phyloP scores from a whole-genome alignment of 2,113 vertebrate species.

The Tauraco erythrolophus region DNA sequence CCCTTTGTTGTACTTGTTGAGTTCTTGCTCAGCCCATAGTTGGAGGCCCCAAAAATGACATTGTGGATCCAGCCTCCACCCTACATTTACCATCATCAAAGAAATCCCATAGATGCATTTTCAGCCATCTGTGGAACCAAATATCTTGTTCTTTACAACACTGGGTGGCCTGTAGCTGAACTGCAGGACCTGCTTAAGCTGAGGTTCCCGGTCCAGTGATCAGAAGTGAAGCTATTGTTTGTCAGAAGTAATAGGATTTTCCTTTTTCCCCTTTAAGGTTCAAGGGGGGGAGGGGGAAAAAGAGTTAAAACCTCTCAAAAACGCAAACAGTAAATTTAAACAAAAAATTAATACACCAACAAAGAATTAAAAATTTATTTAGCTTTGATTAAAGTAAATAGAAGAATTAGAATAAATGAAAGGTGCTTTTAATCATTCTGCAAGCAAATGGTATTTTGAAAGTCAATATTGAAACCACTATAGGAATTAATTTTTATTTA shows the following conservation, averaged over 20 bases:
- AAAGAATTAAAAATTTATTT: conserved; percentile 41
- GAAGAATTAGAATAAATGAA: conserved; percentile 21
- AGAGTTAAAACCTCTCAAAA: neutral
- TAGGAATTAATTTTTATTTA: conserved; percentile 18
- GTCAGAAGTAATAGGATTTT: conserved; percentile 3
- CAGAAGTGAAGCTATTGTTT: neutral
- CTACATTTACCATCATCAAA: neutral
- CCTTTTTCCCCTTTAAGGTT: neutral
- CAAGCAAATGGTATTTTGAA: conserved; percentile 20
- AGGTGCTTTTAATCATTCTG: neutral
- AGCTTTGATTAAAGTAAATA: conserved; percentile 26
- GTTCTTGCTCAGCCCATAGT: neutral
- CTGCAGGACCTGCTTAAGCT: neutral
- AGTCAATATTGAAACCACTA: conserved; percentile 38
- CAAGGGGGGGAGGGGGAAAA: too few species aligned
- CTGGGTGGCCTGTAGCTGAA: neutral
- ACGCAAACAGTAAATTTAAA: conserved; percentile 17
- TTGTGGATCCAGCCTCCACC: neutral
- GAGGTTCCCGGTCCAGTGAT: neutral
- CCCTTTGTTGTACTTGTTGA: neutral
- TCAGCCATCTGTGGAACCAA: neutral
- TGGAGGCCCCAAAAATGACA: neutral
- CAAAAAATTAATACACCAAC: neutral
- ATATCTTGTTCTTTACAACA: neutral
- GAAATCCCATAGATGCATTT: neutral